phyloP scores from a whole-genome alignment of 2,797 vertebrate species.

The Acanthurus lineatus region DNA sequence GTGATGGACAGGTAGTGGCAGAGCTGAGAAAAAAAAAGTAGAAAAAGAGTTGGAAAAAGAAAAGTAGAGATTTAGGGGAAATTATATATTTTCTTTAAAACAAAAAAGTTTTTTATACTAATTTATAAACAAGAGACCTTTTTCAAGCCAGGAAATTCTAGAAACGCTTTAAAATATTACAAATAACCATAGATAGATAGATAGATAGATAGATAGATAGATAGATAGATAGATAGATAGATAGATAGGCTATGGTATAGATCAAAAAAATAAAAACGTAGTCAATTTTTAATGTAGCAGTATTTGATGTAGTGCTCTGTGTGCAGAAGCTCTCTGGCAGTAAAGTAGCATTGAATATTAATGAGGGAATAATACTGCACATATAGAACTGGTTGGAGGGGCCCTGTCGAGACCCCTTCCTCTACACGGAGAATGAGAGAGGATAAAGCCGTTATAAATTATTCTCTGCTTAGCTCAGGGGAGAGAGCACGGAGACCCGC shows the following conservation, averaged over 20 bases:
- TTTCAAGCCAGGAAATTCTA: background rate
- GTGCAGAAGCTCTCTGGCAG: constrained; percentile 67
- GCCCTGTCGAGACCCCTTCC: constrained; percentile 68
- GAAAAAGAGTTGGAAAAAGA: background rate
- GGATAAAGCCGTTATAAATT: constrained; percentile 69
- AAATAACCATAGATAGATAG: background rate
- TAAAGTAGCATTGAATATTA: constrained; percentile 79
- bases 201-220: constrained; percentile 28
- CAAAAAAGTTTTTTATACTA: background rate
- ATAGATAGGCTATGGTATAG: constrained; percentile 24
- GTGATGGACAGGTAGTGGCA: background rate
- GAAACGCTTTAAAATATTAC: background rate
- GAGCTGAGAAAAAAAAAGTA: background rate
- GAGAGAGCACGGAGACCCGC: constrained; percentile 8
- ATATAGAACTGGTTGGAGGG: constrained; percentile 67
- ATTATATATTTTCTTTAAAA: constrained; percentile 4
- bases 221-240: background rate
- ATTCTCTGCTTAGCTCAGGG: constrained; percentile 63
- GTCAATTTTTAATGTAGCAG: constrained; percentile 73
- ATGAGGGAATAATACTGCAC: constrained; percentile 74
- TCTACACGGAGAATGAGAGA: constrained; percentile 56
- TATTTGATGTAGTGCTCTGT: constrained; percentile 69
- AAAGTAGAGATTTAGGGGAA: constrained; percentile 16
- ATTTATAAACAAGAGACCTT: background rate
- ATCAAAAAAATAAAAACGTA: constrained; percentile 66